Base-by-base conservation (phyloP, 2,113 vertebrate species). In the Vimba vimba region DNA sequence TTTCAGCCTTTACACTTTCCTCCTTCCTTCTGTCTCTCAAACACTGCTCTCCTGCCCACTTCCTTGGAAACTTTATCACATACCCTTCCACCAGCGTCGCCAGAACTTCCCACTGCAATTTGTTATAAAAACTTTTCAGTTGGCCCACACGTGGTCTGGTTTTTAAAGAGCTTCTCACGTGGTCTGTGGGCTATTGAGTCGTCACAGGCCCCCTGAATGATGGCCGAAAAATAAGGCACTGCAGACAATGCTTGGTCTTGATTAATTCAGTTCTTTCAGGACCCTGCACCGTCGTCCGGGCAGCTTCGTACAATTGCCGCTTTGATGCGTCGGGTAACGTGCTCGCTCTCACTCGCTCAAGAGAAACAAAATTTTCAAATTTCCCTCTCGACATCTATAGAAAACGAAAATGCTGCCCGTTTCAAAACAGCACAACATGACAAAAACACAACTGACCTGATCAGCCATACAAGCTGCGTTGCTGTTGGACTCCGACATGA, bases 241-340 rank as follows among this genome's bases (percentile, higher is more conserved):
- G 86, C 82, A 93, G 91, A 96, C 95, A 96, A 96, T 96, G 93
- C 94, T 89, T 93, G 90, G 94, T 95, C 94, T 95, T 96, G 95
- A 95, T 96, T 94, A 95, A 96, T 96, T 96, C 95, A 96, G 95
- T 96, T 96, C 95, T 96, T 96, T 96, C 94, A 92, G 93, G 94
- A 94, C 93, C 93, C 92, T 92, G 94, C 93, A 92, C 94, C 94
- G 95, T 96, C 95, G 95, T 94, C 95, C 93, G 89, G 95, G 95
- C 94, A 95, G 95, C 95, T 95, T 93, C 86, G 86, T 92, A 96
- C 95, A 95, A 96, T 95, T 89, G 81, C 91, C 87, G 94, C 95
- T 95, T 96, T 96, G 93, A 96, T 95, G 91, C 92, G 92, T 87
- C 90, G 92, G 91, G 93, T 93, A 92, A 91, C 90, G 87, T 77